These are phyloP conservation scores for Pollenia amentaria DNA, from an alignment of 2,888 invertebrate species.

Conservation along the genomic window DNA sequence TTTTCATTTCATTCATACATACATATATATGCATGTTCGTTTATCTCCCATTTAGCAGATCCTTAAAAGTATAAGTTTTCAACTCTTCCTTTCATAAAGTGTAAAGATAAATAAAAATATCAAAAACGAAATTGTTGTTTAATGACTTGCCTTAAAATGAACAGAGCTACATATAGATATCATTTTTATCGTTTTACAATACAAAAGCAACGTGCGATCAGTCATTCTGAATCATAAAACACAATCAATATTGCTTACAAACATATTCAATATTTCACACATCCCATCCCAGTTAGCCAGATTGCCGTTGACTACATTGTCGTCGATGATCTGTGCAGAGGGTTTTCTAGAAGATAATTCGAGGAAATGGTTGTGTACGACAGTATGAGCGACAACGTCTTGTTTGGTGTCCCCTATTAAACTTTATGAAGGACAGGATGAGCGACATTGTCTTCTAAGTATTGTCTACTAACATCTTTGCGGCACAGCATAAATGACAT, in stretches of 20 bases:
- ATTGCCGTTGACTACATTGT: too few relatives aligned
- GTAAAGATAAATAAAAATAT: neutral
- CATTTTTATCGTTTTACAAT: constrained; percentile 4
- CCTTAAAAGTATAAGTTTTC: neutral
- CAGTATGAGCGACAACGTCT: too few relatives aligned
- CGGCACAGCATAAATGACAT: too few relatives aligned
- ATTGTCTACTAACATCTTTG: too few relatives aligned
- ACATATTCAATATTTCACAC: too few relatives aligned
- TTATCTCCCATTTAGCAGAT: neutral
- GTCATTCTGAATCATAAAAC: constrained; percentile 21
- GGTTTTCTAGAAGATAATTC: too few relatives aligned
- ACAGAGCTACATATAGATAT: neutral
- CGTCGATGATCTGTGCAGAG: too few relatives aligned
- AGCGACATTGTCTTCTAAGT: too few relatives aligned
- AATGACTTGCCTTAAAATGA: neutral
- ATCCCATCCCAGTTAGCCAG: too few relatives aligned
- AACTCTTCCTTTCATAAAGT: neutral
- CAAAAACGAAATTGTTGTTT: neutral
- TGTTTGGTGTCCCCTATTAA: too few relatives aligned
- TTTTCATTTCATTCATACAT: constrained; percentile 35
- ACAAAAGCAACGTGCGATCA: constrained; percentile 28
- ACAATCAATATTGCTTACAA: neutral
- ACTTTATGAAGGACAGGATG: too few relatives aligned
- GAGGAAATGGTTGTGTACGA: too few relatives aligned
- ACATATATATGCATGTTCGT: neutral